These are phyloP conservation scores for Podarcis siculus DNA, from an alignment of 2,797 vertebrate species.

Conservation along the genomic window DNA sequence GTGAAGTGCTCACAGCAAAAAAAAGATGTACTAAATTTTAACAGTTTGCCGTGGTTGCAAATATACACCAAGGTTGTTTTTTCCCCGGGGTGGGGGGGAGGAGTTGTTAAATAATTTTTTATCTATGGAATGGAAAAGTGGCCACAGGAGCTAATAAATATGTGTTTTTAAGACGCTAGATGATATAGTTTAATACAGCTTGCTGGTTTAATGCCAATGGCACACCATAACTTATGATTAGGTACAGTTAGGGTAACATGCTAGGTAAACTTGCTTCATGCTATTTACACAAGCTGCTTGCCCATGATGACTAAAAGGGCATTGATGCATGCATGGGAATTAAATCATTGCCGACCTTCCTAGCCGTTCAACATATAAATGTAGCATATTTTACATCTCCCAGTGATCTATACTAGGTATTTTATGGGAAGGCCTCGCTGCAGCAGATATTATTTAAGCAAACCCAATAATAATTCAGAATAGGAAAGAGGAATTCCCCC, in stretches of 20 bases:
- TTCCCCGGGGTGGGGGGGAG: slow-evolving; percentile 3
- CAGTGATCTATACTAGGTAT: slow-evolving; percentile 13
- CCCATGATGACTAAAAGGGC: slow-evolving; percentile 30
- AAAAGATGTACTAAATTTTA: slow-evolving; percentile 69
- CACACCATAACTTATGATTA: slow-evolving; percentile 58
- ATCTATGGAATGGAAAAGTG: slow-evolving; percentile 58
- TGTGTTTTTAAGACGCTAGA: slow-evolving; percentile 3
- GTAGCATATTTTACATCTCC: slow-evolving; percentile 39
- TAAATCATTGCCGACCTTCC: not conserved
- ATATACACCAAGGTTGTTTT: slow-evolving; percentile 58
- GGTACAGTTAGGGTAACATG: slow-evolving; percentile 32
- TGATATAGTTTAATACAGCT: slow-evolving; percentile 59
- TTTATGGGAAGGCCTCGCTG: slow-evolving; percentile 7
- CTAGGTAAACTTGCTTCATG: slow-evolving; percentile 32
- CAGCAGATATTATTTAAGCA: slow-evolving; percentile 50
- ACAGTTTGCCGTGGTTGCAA: slow-evolving; percentile 42
- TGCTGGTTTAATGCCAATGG: slow-evolving; percentile 40
- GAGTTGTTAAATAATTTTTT: slow-evolving; percentile 62
- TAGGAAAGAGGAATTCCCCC: not conserved
- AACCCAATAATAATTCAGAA: slow-evolving; percentile 43
- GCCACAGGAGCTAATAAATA: slow-evolving; percentile 56
- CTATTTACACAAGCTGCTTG: slow-evolving; percentile 33
- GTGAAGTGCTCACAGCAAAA: slow-evolving; percentile 62
- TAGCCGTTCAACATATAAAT: slow-evolving; percentile 35
- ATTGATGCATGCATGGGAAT: slow-evolving; percentile 16